Evolutionary conservation across 2,888 invertebrate genomes (phyloP), one percentile per base, ranked within the genome.

Genomic region (Scaptomyza reducta): DNA sequence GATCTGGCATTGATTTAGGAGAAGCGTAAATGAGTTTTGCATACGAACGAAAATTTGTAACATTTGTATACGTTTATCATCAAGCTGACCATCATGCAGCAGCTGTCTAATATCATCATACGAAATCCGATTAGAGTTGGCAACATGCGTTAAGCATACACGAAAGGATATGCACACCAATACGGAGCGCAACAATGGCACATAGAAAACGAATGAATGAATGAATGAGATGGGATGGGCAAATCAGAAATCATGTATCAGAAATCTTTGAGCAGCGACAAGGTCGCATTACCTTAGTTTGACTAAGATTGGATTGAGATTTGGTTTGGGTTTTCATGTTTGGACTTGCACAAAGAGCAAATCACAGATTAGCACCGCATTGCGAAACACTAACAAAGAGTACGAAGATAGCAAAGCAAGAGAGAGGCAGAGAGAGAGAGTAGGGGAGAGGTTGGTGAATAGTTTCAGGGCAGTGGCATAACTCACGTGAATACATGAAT

Each of bases 401-500:
- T 40, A 40, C 10, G 35, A 44, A 38, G 16, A 22, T 5, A 27
- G 1, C 27, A 1, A n/a, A 16, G 5, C 10, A 2, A 44, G 27
- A 33, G 18, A 55, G 33, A 7, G 18, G 25, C 14, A 16, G n/a
- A 57, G 47, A 45, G 46, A 40, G 13, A 9, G 33, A 47, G 31
- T 11, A 13, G n/a, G n/a, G 10, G 25, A 13, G n/a, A 9, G 16
- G 13, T 10, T 13, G 51, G 38, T 29, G 47, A n/a, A 31, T 38
- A 44, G 47, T 54, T 60, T 44, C 40, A 55, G 55, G 25, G 35
- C 71, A 46, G 40, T 55, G 56, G 64, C 76, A 79, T 77, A 79
- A 73, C 70, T 79, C 70, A 77, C 72, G 70, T 70, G 79, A 75
- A 72, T 70, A 73, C 62, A 77, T 73, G 70, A 77, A 75, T 77